phyloP scores from a whole-genome alignment of 2,797 vertebrate species.

The Xenops minutus region DNA sequence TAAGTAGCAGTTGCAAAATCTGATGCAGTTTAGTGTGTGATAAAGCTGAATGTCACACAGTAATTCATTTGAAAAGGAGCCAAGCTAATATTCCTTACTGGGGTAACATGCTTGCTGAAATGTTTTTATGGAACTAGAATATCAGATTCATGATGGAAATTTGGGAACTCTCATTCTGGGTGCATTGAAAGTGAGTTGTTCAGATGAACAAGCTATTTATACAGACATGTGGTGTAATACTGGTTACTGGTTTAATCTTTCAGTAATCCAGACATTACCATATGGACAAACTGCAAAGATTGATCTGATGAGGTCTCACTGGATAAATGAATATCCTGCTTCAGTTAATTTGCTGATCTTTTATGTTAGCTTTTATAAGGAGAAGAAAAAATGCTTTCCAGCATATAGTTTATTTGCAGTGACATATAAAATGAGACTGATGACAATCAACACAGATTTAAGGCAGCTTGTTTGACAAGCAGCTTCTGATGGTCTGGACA shows the following conservation, averaged over 20 bases:
- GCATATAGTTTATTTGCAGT: constrained; percentile 22
- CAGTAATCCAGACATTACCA: constrained; percentile 42
- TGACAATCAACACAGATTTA: constrained; percentile 6
- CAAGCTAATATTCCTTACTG: constrained; percentile 1
- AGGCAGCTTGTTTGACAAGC: constrained; percentile 60
- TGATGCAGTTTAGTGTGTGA: not conserved
- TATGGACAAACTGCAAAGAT: constrained; percentile 34
- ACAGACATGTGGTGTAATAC: not conserved
- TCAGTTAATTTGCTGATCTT: constrained; percentile 23
- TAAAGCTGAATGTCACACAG: not conserved
- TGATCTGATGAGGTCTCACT: not conserved
- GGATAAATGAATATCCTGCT: not conserved
- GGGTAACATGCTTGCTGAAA: not conserved
- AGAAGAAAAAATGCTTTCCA: not conserved
- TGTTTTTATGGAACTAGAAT: not conserved
- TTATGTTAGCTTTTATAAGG: not conserved
- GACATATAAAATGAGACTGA: constrained; percentile 37
- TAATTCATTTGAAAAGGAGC: not conserved
- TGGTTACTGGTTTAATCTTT: constrained; percentile 45
- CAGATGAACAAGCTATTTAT: not conserved
- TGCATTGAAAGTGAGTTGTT: not conserved
- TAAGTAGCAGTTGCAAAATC: constrained; percentile 16
- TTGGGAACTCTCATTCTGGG: not conserved
- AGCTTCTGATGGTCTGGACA: not conserved
- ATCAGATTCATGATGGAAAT: not conserved